phyloP scores from a whole-genome alignment of 1,140 invertebrate species.

The Ceratina calcarata region DNA sequence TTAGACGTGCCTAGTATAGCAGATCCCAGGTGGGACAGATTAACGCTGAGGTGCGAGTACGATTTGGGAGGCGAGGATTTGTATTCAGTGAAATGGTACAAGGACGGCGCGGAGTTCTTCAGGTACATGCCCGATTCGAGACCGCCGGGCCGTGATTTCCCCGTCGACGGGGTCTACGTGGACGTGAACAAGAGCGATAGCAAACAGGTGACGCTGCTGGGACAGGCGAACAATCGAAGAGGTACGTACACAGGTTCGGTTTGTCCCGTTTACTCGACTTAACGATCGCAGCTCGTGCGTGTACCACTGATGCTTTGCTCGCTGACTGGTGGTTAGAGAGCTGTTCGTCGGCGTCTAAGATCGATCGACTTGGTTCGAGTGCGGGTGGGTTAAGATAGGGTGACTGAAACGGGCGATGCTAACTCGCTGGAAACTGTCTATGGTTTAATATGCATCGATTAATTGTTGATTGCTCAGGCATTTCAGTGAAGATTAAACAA shows the following conservation, averaged over 20 bases:
- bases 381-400: background rate
- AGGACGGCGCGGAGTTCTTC: slow-evolving; percentile 84
- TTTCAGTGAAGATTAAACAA: no score
- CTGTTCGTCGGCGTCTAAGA: background rate
- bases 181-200: slow-evolving; percentile 83
- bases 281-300: slow-evolving; percentile 1
- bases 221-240: slow-evolving; percentile 59
- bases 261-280: slow-evolving; percentile 4
- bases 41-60: slow-evolving; percentile 81
- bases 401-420: no score
- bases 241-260: slow-evolving; percentile 45
- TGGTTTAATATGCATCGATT: background rate
- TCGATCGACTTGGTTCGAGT: background rate
- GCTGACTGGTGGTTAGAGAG: background rate
- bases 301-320: background rate
- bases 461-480: background rate
- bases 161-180: slow-evolving; percentile 88
- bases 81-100: slow-evolving; percentile 86
- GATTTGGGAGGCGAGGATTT: slow-evolving; percentile 79
- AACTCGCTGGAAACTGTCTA: background rate
- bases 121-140: slow-evolving; percentile 82
- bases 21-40: slow-evolving; percentile 75
- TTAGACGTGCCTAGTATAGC: slow-evolving; percentile 72
- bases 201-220: slow-evolving; percentile 68
- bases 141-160: slow-evolving; percentile 88